phyloP scores from a whole-genome alignment of 2,888 invertebrate species.

The Exocentrus adspersus region DNA sequence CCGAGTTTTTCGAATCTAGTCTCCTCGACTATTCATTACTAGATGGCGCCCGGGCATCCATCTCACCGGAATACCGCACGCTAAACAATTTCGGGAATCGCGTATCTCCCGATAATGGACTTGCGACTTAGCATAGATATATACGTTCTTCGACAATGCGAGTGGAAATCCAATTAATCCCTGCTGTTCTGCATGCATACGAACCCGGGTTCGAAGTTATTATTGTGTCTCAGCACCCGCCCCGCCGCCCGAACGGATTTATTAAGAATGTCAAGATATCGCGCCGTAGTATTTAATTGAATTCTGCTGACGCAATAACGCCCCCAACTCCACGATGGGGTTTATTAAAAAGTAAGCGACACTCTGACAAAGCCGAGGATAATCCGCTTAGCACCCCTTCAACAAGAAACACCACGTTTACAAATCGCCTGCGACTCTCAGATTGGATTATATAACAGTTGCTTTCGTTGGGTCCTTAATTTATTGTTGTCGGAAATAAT shows the following conservation, averaged over 20 bases:
- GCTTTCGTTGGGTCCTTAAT: no score
- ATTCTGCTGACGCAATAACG: slow-evolving; percentile 13
- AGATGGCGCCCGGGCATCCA: no score
- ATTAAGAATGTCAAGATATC: slow-evolving; percentile 26
- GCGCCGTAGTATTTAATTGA: slow-evolving; percentile 27
- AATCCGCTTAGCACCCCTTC: no score
- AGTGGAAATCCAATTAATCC: slow-evolving; percentile 58
- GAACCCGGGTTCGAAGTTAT: slow-evolving; percentile 58
- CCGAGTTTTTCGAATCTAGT: no score
- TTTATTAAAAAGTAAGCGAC: not conserved
- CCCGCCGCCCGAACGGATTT: slow-evolving; percentile 9
- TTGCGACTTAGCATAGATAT: slow-evolving; percentile 63
- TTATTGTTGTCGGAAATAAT: no score
- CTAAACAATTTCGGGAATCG: no score
- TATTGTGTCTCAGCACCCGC: slow-evolving; percentile 49
- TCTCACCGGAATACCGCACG: no score
- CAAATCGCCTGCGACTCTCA: no score
- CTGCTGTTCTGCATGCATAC: slow-evolving; percentile 56
- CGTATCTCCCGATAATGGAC: slow-evolving; percentile 57
- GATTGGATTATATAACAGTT: no score
- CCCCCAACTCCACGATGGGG: not conserved
- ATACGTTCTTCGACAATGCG: slow-evolving; percentile 52
- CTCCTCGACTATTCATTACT: no score
- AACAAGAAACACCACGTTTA: no score
- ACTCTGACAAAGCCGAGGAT: no score